phyloP scores from a whole-genome alignment of 2,797 vertebrate species.

The Tapirus indicus region DNA sequence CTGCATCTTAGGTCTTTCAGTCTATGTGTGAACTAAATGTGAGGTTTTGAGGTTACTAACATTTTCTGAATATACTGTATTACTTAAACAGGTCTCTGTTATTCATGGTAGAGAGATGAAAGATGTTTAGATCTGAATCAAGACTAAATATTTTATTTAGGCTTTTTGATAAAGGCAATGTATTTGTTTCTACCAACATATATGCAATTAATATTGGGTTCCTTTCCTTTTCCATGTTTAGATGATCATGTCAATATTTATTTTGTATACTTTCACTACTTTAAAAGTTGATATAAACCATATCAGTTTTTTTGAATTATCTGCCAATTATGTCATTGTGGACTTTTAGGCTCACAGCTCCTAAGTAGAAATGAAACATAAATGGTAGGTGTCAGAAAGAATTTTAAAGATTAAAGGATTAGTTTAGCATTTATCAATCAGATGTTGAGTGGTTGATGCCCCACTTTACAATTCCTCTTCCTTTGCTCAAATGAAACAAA shows the following conservation, averaged over 20 bases:
- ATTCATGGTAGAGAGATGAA: neutral
- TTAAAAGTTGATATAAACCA: slow-evolving; percentile 1
- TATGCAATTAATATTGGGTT: neutral
- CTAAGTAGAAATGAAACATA: neutral
- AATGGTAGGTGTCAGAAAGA: neutral
- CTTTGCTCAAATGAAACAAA: neutral
- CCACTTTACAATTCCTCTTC: neutral
- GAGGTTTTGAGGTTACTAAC: neutral
- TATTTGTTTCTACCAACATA: slow-evolving; percentile 23
- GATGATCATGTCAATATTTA: neutral
- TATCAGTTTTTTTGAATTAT: neutral
- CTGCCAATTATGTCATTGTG: slow-evolving; percentile 30
- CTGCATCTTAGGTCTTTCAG: neutral
- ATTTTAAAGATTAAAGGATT: slow-evolving; percentile 34
- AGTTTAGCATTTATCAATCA: neutral
- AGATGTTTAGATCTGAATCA: neutral
- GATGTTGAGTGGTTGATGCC: neutral
- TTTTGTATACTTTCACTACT: neutral
- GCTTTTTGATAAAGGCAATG: neutral
- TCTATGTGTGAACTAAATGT: neutral
- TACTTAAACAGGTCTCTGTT: neutral
- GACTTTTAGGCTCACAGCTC: neutral
- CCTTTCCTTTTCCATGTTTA: neutral
- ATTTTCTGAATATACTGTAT: neutral
- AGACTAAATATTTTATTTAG: slow-evolving; percentile 24